Base-by-base conservation (phyloP, 2,797 vertebrate species). In the Picus viridis region DNA sequence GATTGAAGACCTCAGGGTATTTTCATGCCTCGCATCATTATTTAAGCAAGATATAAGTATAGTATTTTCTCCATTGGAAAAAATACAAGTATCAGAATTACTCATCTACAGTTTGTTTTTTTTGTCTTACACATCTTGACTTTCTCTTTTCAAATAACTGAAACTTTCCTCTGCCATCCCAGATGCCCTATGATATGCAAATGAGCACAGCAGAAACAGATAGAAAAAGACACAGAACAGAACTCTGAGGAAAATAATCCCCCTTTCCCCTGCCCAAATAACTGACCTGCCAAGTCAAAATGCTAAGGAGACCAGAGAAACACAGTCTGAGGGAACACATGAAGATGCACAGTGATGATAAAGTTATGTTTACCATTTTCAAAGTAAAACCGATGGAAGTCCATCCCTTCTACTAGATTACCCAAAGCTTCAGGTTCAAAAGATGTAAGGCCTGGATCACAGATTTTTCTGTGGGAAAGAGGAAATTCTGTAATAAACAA, bases 381-480 rank as follows among this genome's bases (percentile, higher is more conserved):
- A 90, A 99, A 99, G 98, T 99, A 99, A 98, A 99, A 99, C 82
- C 99, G 98, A 95, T 99, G 99, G 81, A 99, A 99, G 94, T 99
- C 99, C 71, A 99, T 99, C 47, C 99, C 99, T 97, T 99, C 99
- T 75, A 99, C 99, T 85, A 99, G 97, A 97, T 99, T 99, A 57
- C 99, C 99, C 97, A 99, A 87, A 76, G 99, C 99, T 97, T 99
- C 99, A 1, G 99, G 99, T 96, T 99, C 99, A 91, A 99, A 99
- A 85, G 99, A 99, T 0, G 99, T 99, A 90, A 99, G 98, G 54
- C 99, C 99, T 8, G 99, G 99, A 91, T 99, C 99, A 96, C 99
- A 99, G 64, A 99, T 99, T 96, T 99, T 99, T 88, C 99, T 99
- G 97, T 27, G 69, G 80, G 56, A 89, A 88, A 95, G 63, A 91